Base-by-base conservation (phyloP, 2,113 vertebrate genomes). In the Varanus salvator region DNA sequence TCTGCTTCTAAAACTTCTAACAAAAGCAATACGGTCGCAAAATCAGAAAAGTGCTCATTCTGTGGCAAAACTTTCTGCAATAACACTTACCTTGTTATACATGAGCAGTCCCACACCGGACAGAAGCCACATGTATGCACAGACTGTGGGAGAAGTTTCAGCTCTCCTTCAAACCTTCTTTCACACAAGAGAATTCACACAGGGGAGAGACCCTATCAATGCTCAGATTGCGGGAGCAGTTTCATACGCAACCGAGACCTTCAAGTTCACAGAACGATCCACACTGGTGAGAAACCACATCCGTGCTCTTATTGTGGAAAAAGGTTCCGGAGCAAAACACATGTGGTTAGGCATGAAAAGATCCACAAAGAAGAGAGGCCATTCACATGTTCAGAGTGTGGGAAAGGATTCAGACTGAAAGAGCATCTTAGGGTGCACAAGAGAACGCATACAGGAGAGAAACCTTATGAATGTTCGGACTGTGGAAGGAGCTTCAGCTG, bases 31-130 rank as follows among this genome's bases (percentile, higher is more conserved):
- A 5, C 17, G 17, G 23, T 27, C 19, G 14, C 19, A 54, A 87
- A 71, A 38, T 88, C 87, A 25, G 77, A 80, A 38, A 71, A 88
- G n/a, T 88, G 87, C n/a, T 57, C 87, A 8, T 31, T 81, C 64
- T 88, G 87, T 27, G 64, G 64, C 6, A 88, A 88, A 52, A 80
- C 64, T 15, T 88, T 88, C 48, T 88, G 77, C 34, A 80, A 71
- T 27, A 88, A 88, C 48, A 71, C 77, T 19, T 88, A 88, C 48
- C 87, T 88, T 19, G 19, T 8, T 14, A 88, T 88, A 34, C 87
- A 88, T 25, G 23, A 71, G 76, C 75, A 60, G 19, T 68, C 38
- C 19, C 86, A 87, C 60, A 78, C 86, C 12, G 86, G 86, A 68
- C 57, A 80, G 19, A 88, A 38, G 64, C 87, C 87, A 8, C 71